phyloP scores from a whole-genome alignment of 2,888 invertebrate genomes.

The Drosophila stalkeri region DNA sequence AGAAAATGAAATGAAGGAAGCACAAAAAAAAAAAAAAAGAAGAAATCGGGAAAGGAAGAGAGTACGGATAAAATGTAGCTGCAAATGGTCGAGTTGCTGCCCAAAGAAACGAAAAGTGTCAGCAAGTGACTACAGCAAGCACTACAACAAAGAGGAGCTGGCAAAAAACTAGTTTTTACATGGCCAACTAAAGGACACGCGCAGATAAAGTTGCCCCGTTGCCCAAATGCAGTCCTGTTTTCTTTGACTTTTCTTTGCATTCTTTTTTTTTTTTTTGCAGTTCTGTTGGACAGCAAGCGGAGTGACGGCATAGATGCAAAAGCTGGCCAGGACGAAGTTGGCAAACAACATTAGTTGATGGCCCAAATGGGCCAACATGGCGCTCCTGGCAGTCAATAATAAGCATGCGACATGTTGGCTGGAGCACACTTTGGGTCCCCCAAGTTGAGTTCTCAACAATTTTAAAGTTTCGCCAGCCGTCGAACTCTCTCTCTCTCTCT shows the following conservation, averaged over 20 bases:
- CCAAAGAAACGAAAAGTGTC: slow-evolving; percentile 72
- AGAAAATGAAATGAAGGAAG: slow-evolving; percentile 38
- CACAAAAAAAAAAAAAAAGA: background rate
- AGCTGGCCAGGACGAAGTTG: slow-evolving; percentile 63
- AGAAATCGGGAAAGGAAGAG: slow-evolving; percentile 7
- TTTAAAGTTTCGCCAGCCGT: slow-evolving; percentile 57
- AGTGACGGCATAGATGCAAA: slow-evolving; percentile 38
- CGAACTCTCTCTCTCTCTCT: too few species aligned
- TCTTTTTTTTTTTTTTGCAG: background rate
- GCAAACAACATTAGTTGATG: slow-evolving; percentile 81
- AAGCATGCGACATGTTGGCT: slow-evolving; percentile 80
- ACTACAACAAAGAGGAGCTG: slow-evolving; percentile 37
- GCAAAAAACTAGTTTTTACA: slow-evolving; percentile 60
- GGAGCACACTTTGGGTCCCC: slow-evolving; percentile 61
- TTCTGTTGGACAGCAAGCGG: background rate
- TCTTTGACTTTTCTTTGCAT: background rate
- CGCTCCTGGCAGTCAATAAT: slow-evolving; percentile 80
- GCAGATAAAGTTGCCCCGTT: slow-evolving; percentile 63
- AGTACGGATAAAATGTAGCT: slow-evolving; percentile 66
- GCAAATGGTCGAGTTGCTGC: slow-evolving; percentile 50
- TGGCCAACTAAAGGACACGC: slow-evolving; percentile 43
- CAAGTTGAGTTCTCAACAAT: slow-evolving; percentile 64
- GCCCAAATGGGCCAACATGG: slow-evolving; percentile 77
- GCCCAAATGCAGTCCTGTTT: slow-evolving; percentile 34
- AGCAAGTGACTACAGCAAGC: slow-evolving; percentile 59